Evolutionary conservation across 2,888 invertebrate genomes (phyloP), one percentile per base, ranked within the genome.

Genomic region (Heterodera filipjevi): DNA sequence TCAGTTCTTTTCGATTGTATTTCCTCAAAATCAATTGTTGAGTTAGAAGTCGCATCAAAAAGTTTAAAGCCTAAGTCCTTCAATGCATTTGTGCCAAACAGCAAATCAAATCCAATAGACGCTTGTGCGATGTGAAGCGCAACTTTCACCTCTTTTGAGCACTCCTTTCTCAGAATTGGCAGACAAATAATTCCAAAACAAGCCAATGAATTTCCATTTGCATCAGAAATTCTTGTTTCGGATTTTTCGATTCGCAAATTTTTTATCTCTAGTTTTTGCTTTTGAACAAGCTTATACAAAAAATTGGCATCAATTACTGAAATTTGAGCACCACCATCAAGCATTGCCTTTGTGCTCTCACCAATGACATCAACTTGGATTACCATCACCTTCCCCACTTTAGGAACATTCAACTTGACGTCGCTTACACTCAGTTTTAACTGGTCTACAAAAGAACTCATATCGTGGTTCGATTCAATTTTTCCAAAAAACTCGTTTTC

Each of bases 51-150:
- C 2, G 22, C 35, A n/a, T 76, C 76, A n/a, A 33, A 76, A 30
- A 76, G 32, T 64, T n/a, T 68, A 76, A 76, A 68, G 3, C 76
- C 76, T 8, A 76, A 22, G 5, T 27, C 10, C 19, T 27, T 72
- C 53, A 76, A 35, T 2, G 68, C 66, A n/a, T 76, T 76, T 3
- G 76, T 76, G 2, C 76, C 76, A 22, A 76, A 32, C 10, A 76
- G 22, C 30, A 76, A 2, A 76, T 66, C 32, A 39, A 49, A 71
- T 8, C 68, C 66, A 35, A 71, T 39, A 12, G 76, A 19, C 3
- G 76, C 66, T 8, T 10, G 32, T 0, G 71, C 39, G 27, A 76
- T 44, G 14, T 49, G 44, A 16, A 27, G 3, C 16, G 35, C n/a
- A 12, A 66, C 32, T 66, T 66, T 8, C 22, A 49, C 49, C 19